These are phyloP conservation scores for Sweltsa coloradensis DNA, from an alignment of 1,140 invertebrate genomes.

Conservation along the genomic window DNA sequence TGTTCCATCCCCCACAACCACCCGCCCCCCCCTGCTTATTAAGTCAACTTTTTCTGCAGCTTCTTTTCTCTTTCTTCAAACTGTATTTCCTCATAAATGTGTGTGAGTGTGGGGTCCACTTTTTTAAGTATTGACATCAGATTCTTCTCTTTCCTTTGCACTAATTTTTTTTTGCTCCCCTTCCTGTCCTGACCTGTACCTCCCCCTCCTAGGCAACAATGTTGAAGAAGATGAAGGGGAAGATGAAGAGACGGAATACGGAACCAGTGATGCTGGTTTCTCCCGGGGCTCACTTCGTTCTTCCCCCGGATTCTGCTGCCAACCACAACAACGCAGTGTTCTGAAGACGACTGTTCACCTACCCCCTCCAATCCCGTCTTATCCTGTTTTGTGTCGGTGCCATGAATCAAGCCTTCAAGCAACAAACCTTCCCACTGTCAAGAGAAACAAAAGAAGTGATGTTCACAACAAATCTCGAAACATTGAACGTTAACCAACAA, in stretches of 20 bases:
- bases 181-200: neutral
- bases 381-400: no score
- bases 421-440: no score
- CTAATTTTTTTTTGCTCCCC: constrained; percentile 15
- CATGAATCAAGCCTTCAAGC: no score
- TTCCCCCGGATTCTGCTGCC: constrained; percentile 36
- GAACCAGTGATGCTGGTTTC: constrained; percentile 77
- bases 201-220: constrained; percentile 62
- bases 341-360: constrained; percentile 14
- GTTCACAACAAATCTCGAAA: no score
- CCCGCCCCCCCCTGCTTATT: no score
- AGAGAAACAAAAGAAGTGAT: no score
- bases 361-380: no score
- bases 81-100: constrained; percentile 11
- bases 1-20: neutral
- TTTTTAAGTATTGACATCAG: constrained; percentile 12
- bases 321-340: constrained; percentile 29
- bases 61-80: constrained; percentile 1
- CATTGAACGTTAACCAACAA: constrained; percentile 2
- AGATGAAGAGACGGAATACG: constrained; percentile 89
- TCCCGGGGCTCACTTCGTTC: constrained; percentile 37
- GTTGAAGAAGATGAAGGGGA: constrained; percentile 84
- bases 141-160: constrained; percentile 12
- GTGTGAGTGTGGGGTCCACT: constrained; percentile 6
- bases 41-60: neutral